These are phyloP conservation scores for Cephus cinctus DNA, from an alignment of 1,140 invertebrate species.

Conservation along the genomic window DNA sequence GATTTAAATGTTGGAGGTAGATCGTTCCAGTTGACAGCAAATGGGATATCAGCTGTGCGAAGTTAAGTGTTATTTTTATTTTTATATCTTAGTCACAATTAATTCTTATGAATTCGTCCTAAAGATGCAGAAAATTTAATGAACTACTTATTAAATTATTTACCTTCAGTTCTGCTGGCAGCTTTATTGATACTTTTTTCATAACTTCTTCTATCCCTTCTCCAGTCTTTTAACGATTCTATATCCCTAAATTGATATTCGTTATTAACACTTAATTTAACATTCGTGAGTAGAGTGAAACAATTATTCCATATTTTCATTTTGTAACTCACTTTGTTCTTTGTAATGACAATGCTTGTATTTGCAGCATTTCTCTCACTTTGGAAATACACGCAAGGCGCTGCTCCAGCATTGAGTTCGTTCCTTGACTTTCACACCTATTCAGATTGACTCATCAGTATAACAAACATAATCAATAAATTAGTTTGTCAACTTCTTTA, in stretches of 20 bases:
- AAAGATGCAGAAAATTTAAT: background rate
- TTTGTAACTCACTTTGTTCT: constrained; percentile 32
- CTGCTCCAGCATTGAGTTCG: constrained; percentile 20
- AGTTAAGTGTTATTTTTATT: constrained; percentile 14
- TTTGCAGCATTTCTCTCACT: constrained; percentile 26
- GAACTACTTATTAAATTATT: background rate
- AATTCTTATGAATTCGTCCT: background rate
- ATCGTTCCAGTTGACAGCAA: constrained; percentile 25
- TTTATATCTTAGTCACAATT: background rate
- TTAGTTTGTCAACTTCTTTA: background rate
- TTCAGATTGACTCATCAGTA: too few relatives aligned
- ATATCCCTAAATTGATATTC: constrained; percentile 27
- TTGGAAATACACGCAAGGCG: constrained; percentile 27
- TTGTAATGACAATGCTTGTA: constrained; percentile 32
- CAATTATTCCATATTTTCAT: constrained; percentile 1
- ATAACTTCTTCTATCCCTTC: constrained; percentile 30
- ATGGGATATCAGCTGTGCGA: constrained; percentile 30
- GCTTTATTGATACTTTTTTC: constrained; percentile 35
- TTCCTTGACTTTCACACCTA: constrained; percentile 31
- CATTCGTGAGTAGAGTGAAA: background rate
- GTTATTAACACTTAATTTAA: constrained; percentile 1
- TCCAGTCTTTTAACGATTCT: constrained; percentile 33
- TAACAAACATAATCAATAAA: constrained; percentile 6
- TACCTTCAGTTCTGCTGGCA: constrained; percentile 34
- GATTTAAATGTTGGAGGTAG: constrained; percentile 14